Evolutionary conservation across 2,797 vertebrate genomes (phyloP), one percentile per base, ranked within the genome.

Genomic region (Arctocebus calabarensis): DNA sequence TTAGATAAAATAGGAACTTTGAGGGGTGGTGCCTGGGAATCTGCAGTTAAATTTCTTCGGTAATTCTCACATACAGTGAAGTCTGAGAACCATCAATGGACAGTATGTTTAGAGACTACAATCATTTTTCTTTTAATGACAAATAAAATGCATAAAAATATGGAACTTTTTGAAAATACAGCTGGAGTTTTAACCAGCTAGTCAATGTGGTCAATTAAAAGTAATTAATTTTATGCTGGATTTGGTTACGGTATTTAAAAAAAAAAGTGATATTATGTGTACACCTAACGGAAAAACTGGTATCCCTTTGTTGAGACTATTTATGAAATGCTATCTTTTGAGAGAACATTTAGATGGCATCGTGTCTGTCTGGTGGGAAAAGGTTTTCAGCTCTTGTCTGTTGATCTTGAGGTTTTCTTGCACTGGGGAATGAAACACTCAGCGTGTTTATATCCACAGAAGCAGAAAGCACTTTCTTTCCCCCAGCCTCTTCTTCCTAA

Each of bases 381-480:
- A 98, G 96, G 89, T 97, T 98, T 98, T 97, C 97, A 97, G 96
- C 0, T 20, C 97, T 97, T 98, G 98, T 97, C 97, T 98, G 97
- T 98, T 98, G 98, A 98, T 98, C 98, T 98, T 92, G 95, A 45
- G 96, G 88, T 97, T 98, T 96, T 97, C 97, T 94, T 97, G 97
- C 97, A 97, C 87, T 37, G 91, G 97, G 96, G 97, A 97, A 97
- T 97, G 97, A 98, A 98, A 97, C 88, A 66, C 29, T 82, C 95
- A 64, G 89, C 4, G 3, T 98, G 97, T 97, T 98, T 97, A 95
- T 98, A 96, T 84, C 95, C 97, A 97, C 87, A 94, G 97, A 98
- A 98, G 97, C 96, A 98, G 95, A 98, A 96, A 97, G 97, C 68
- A 79, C 96, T 96, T 97, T 97, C 91, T 96, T 94, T 96, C 79